Percentiles rank a stretch among this genome's conserved stretches.
phyloP scores from a whole-genome alignment of 2,888 invertebrate genomes.

The Seira sanloemensis region DNA sequence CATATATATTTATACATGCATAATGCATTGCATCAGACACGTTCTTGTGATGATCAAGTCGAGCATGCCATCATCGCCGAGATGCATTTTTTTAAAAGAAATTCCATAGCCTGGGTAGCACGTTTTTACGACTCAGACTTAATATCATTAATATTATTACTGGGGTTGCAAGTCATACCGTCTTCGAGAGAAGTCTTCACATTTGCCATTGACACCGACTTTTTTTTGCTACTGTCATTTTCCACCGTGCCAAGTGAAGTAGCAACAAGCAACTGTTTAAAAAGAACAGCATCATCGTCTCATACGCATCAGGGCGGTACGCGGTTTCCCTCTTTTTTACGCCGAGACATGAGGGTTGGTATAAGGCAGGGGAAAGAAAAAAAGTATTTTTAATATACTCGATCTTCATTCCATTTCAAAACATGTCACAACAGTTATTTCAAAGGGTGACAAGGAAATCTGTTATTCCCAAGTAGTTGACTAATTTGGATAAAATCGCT shows the following conservation, averaged over 20 bases:
- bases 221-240: constrained; percentile 31
- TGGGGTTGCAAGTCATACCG: constrained; percentile 50
- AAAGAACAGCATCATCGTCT: constrained; percentile 12
- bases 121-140: too few species aligned
- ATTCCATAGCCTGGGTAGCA: too few species aligned
- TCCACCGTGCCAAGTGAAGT: constrained; percentile 20
- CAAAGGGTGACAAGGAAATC: constrained; percentile 71
- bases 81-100: too few species aligned
- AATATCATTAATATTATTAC: constrained; percentile 32
- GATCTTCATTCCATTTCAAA: not conserved
- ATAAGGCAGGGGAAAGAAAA: not conserved
- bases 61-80: constrained; percentile 33
- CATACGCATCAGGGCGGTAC: constrained; percentile 15
- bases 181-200: constrained; percentile 24
- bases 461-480: constrained; percentile 57
- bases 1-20: constrained; percentile 49
- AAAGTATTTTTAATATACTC: not conserved
- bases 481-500: constrained; percentile 69
- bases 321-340: constrained; percentile 32
- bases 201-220: constrained; percentile 58
- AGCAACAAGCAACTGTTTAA: constrained; percentile 37
- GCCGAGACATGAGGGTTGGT: not conserved
- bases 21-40: constrained; percentile 30
- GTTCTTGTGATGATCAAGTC: constrained; percentile 42
- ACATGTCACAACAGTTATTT: constrained; percentile 72